These are phyloP conservation scores for Danaus chrysippus DNA, from an alignment of 2,888 invertebrate genomes.

Conservation along the genomic window DNA sequence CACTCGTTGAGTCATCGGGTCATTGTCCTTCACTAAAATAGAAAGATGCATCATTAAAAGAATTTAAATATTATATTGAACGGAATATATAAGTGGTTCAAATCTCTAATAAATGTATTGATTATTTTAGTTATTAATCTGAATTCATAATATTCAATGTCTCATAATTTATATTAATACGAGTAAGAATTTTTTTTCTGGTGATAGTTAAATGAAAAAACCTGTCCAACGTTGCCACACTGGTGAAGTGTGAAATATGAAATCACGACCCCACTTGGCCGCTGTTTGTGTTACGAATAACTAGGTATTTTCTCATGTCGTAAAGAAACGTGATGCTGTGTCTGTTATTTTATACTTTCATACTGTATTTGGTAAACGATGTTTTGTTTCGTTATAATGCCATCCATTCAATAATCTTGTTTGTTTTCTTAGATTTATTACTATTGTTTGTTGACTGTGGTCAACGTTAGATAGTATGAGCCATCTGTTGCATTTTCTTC, in stretches of 20 bases:
- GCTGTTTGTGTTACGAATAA: conserved; percentile 74
- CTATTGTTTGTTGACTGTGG: too few species aligned
- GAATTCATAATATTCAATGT: conserved; percentile 31
- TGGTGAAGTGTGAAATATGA: conserved; percentile 77
- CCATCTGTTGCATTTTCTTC: conserved; percentile 63
- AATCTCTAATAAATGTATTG: conserved; percentile 62
- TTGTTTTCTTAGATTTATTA: too few species aligned
- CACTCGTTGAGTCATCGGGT: conserved; percentile 50
- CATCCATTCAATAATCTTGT: too few species aligned
- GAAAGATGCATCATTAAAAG: conserved; percentile 71
- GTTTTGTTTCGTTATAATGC: conserved; percentile 41
- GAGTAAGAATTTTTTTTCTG: conserved; percentile 35
- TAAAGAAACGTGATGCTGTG: conserved; percentile 58
- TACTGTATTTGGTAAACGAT: conserved; percentile 44
- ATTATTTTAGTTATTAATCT: conserved; percentile 48
- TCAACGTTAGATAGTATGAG: conserved; percentile 37
- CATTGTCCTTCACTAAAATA: conserved; percentile 65
- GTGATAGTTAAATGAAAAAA: conserved; percentile 57
- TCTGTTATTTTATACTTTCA: conserved; percentile 47
- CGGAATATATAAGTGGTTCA: conserved; percentile 57
- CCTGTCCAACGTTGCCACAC: conserved; percentile 68
- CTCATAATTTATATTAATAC: conserved; percentile 39
- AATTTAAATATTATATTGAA: conserved; percentile 64
- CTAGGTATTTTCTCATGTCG: conserved; percentile 61
- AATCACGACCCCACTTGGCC: conserved; percentile 74